These are phyloP conservation scores for Penaeus vannamei DNA, from an alignment of 1,140 invertebrate genomes.

Conservation along the genomic window DNA sequence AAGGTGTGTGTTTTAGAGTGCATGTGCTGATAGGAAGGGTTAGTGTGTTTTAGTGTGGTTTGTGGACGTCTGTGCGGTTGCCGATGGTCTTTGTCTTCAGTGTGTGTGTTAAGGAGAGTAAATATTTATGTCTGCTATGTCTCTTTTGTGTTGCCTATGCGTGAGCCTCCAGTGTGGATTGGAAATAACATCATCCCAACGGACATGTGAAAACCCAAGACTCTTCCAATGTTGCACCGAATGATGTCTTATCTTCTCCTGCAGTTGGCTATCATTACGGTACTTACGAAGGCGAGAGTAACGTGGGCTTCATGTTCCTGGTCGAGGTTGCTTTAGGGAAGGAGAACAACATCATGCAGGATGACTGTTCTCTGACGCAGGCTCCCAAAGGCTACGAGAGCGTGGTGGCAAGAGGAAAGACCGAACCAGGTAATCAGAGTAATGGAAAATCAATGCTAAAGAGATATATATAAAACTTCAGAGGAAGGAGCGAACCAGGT, in stretches of 20 bases:
- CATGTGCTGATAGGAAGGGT: no score
- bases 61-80: no score
- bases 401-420: constrained; percentile 72
- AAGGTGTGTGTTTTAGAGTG: no score
- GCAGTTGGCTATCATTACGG: constrained; percentile 56
- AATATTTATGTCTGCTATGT: no score
- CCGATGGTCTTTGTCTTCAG: no score
- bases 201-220: not conserved
- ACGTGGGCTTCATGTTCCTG: constrained; percentile 73
- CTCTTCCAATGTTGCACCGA: not conserved
- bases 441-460: not conserved
- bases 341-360: constrained; percentile 71
- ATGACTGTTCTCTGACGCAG: constrained; percentile 70
- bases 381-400: constrained; percentile 72
- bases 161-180: no score
- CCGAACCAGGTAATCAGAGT: constrained; percentile 72
- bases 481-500: constrained; percentile 72
- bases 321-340: constrained; percentile 74
- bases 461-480: not conserved
- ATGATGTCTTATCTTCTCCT: not conserved
- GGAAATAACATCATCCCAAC: no score
- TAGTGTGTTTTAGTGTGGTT: no score
- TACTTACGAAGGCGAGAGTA: constrained; percentile 54
- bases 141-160: no score
- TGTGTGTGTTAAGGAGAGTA: no score